Conservation (phyloP, 2,113 vertebrate species). For the Motacilla tschutschensis region DNA sequence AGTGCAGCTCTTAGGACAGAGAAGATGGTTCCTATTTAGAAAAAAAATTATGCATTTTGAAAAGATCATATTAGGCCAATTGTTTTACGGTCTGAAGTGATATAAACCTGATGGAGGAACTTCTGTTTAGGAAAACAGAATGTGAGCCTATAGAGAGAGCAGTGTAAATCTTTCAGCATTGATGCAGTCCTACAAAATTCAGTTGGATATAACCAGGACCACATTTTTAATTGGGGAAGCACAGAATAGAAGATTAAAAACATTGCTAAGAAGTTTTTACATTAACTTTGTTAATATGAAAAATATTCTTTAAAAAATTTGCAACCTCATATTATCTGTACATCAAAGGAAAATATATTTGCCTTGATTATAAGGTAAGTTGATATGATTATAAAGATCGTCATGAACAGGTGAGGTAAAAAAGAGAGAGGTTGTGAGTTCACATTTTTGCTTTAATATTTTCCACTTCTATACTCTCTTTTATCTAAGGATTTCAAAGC, state of each 20-base stretch:
- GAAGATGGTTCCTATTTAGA: neutral
- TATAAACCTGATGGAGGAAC: neutral
- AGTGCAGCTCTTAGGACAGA: neutral
- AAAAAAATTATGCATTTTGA: neutral
- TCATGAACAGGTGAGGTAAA: conserved; percentile 15
- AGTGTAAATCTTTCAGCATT: neutral
- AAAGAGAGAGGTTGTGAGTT: neutral
- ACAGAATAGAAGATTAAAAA: neutral
- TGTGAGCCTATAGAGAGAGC: neutral
- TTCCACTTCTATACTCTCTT: conserved; percentile 37
- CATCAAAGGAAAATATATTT: neutral
- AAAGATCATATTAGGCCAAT: neutral
- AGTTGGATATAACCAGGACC: conserved; percentile 1
- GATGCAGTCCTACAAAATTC: neutral
- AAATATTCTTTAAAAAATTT: neutral
- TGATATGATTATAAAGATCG: neutral
- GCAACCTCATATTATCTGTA: neutral
- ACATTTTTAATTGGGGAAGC: conserved; percentile 14
- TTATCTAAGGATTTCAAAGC: conserved; percentile 58
- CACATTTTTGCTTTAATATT: conserved; percentile 26
- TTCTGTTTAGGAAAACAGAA: neutral
- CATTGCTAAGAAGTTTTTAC: neutral
- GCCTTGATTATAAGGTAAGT: neutral
- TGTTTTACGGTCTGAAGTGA: neutral
- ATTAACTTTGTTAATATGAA: neutral